Conservation (phyloP, 2,797 vertebrate genomes). For the Emys orbicularis region DNA sequence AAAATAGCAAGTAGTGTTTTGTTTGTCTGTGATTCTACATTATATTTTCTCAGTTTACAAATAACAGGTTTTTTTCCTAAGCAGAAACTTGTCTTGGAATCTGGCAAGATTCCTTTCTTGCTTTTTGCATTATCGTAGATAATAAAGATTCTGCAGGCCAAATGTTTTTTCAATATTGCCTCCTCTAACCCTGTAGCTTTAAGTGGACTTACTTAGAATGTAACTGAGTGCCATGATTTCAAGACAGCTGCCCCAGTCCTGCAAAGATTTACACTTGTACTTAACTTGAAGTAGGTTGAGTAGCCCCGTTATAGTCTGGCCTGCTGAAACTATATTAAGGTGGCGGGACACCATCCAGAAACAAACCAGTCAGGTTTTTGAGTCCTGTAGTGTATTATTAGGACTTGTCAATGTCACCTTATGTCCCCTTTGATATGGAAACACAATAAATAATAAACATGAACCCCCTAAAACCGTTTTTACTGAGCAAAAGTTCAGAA, state of each 20-base stretch:
- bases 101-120: background rate
- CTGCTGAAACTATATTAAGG: background rate
- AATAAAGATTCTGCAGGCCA: background rate
- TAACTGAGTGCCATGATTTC: too few relatives aligned
- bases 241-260: background rate
- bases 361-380: background rate
- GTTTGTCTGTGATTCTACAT: background rate
- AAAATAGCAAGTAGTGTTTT: background rate
- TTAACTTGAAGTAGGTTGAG: background rate
- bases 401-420: too few relatives aligned
- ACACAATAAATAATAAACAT: background rate
- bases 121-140: background rate
- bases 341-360: background rate
- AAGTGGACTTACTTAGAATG: background rate
- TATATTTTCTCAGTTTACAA: background rate
- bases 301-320: background rate
- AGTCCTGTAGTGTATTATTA: too few relatives aligned
- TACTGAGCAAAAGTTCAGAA: background rate
- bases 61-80: constrained; percentile 20
- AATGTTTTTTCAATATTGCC: background rate
- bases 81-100: background rate
- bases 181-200: rapidly evolving
- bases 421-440: background rate
- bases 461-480: background rate
- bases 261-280: background rate